These are phyloP conservation scores for Solen grandis DNA, from an alignment of 1,140 invertebrate species.

Conservation along the genomic window DNA sequence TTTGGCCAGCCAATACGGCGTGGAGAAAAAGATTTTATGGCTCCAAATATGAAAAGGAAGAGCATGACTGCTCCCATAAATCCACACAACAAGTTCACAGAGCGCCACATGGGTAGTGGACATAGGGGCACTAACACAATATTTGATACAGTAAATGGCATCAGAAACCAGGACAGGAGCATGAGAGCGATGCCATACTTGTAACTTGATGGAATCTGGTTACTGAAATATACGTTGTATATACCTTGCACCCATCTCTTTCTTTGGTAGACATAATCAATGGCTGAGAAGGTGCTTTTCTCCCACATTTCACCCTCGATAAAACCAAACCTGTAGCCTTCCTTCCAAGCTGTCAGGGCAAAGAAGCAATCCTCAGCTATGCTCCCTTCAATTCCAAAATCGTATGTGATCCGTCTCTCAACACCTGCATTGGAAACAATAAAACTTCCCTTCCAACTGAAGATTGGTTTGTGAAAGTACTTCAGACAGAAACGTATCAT, in stretches of 20 bases:
- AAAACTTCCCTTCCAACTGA: conserved; percentile 93
- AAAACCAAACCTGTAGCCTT: conserved; percentile 82
- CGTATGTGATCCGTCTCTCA: conserved; percentile 94
- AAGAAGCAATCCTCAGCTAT: conserved; percentile 99
- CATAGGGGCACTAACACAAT: conserved; percentile 90
- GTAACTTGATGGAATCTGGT: conserved; percentile 89
- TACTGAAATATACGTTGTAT: conserved; percentile 94
- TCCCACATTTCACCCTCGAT: conserved; percentile 95
- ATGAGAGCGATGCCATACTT: conserved; percentile 93
- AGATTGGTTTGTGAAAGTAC: conserved; percentile 96
- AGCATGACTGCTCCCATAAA: conserved; percentile 95
- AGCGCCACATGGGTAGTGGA: conserved; percentile 90
- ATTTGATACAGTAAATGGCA: conserved; percentile 95
- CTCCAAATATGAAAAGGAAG: conserved; percentile 98
- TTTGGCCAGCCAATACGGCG: conserved; percentile 90
- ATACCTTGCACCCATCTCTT: conserved; percentile 99
- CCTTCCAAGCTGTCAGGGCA: conserved; percentile 90
- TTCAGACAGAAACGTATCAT: conserved; percentile 96
- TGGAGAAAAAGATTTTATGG: conserved; percentile 95
- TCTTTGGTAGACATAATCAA: conserved; percentile 97
- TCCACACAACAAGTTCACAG: conserved; percentile 90
- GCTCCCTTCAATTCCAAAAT: conserved; percentile 96
- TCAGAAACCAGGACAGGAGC: conserved; percentile 97
- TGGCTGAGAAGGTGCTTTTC: conserved; percentile 96
- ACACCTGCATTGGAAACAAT: conserved; percentile 88